These are phyloP conservation scores for Pemphredon lugubris DNA, from an alignment of 2,888 invertebrate genomes.

Conservation along the genomic window DNA sequence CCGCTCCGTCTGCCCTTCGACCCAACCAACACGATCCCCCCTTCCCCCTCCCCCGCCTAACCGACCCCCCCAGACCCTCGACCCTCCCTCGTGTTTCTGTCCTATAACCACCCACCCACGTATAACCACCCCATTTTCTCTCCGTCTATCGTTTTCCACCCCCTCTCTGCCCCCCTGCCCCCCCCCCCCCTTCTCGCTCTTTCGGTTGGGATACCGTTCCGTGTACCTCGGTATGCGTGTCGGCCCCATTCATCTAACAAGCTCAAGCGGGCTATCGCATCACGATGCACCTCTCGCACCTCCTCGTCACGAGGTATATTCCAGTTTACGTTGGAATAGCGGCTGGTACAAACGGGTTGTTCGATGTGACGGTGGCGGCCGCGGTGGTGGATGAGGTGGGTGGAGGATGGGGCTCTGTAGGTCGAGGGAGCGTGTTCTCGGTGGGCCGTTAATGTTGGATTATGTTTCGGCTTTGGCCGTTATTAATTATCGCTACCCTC, in stretches of 20 bases:
- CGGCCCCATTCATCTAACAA: conserved; percentile 79
- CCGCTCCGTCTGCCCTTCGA: not conserved
- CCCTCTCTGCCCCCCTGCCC: conserved; percentile 14
- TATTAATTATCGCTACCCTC: conserved; percentile 50
- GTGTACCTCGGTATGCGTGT: conserved; percentile 56
- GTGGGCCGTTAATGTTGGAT: conserved; percentile 51
- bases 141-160: not conserved
- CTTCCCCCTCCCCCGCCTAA: conserved; percentile 22
- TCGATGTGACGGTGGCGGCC: not conserved
- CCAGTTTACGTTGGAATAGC: conserved; percentile 34
- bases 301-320: conserved; percentile 57
- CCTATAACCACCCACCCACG: conserved; percentile 40
- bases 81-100: conserved; percentile 9
- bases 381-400: too few species aligned
- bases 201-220: conserved; percentile 29
- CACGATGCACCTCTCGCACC: conserved; percentile 55
- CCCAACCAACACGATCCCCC: conserved; percentile 44
- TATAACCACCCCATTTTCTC: conserved; percentile 20
- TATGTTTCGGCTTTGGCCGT: conserved; percentile 50
- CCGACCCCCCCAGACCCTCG: conserved; percentile 14
- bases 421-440: conserved; percentile 8
- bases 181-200: conserved; percentile 1
- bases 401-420: not conserved
- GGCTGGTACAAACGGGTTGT: conserved; percentile 1
- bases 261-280: conserved; percentile 67